phyloP scores from a whole-genome alignment of 2,888 invertebrate species.

The Philopedon plagiatum region DNA sequence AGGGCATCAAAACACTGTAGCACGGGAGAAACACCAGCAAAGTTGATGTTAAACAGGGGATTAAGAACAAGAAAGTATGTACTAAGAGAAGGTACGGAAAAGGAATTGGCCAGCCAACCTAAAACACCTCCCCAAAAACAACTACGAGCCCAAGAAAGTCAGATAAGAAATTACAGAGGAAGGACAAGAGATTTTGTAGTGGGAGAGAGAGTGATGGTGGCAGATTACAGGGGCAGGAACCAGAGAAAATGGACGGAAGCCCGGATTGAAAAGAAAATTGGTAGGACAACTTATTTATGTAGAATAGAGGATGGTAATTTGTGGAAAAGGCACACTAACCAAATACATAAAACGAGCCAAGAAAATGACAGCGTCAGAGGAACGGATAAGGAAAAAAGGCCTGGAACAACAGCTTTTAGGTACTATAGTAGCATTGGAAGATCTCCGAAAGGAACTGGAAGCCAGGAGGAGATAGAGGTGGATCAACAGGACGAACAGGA shows the following conservation, averaged over 20 bases:
- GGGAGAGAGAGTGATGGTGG: slow-evolving; percentile 2
- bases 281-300: slow-evolving; percentile 4
- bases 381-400: too few species aligned
- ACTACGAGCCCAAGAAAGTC: not conserved
- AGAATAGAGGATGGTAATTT: not conserved
- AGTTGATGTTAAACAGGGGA: slow-evolving; percentile 27
- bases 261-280: not conserved
- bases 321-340: slow-evolving; percentile 19
- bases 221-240: not conserved
- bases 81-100: not conserved
- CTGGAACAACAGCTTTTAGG: too few species aligned
- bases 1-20: slow-evolving; percentile 32
- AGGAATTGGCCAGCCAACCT: not conserved
- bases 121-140: not conserved
- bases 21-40: slow-evolving; percentile 35
- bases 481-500: too few species aligned
- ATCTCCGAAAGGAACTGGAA: too few species aligned
- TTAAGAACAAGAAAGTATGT: slow-evolving; percentile 7
- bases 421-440: too few species aligned
- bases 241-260: not conserved
- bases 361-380: too few species aligned
- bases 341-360: too few species aligned
- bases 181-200: not conserved
- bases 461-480: too few species aligned
- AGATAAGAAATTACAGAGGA: not conserved